Base-by-base conservation (phyloP, 2,797 vertebrate species). In the Cichlasoma orientale region DNA sequence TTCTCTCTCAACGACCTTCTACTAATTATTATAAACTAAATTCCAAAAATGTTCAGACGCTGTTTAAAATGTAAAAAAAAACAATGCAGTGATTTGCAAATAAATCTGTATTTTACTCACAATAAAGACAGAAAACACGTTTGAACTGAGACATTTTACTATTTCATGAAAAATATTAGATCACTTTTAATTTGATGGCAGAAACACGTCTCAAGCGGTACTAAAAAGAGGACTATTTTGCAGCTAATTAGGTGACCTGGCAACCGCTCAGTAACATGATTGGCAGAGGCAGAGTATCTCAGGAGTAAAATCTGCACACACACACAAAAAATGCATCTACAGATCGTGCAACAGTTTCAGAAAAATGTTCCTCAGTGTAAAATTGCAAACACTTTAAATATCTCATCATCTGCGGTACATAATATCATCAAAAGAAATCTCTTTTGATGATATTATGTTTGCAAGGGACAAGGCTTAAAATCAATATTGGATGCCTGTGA, bases 71-170 rank as follows among this genome's bases (percentile, higher is more conserved):
- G 38, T 41, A 41, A 41, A 41, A 41, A 61, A 9, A 23, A 7
- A 9, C 2, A 18, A 23, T 23, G 12, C n/a, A 23, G 9, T 38
- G n/a, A 61, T 10, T 0, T 61, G 2, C 2, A 47, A 47, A 47
- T 16, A 47, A 47, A 18, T 16, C 44, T 11, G 4, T 6, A 44
- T 41, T 23, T 23, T 61, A 61, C 23, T 41, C 36, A 23, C 13
- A 41, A 0, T 5, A 12, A 61, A 16, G n/a, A 38, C 3, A 3
- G n/a, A 38, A 61, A 38, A 61, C 58, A 61, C 16, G 33, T 38
- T 61, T 61, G 21, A 61, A 38, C 33, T 41, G n/a, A 41, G 58
- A 61, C 58, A 0, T 61, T 61, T 61, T 61, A 61, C 33, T 38
- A 1, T 9, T 23, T 61, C 33, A 38, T 38, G 0, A 59, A 14